phyloP scores from a whole-genome alignment of 2,797 vertebrate genomes.

The Intellagama lesueurii region DNA sequence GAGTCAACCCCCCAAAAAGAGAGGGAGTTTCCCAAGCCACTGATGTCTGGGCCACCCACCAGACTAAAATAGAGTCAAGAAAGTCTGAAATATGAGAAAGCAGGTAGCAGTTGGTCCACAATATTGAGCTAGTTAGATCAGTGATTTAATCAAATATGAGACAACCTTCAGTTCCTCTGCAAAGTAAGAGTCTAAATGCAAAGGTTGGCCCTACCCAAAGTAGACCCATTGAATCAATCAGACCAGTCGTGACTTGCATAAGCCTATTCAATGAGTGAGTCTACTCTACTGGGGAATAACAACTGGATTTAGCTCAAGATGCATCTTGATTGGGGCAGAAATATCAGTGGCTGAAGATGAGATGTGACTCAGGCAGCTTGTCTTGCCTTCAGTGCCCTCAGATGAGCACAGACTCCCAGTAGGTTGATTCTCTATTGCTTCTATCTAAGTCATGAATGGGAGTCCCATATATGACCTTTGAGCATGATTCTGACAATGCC shows the following conservation, averaged over 20 bases:
- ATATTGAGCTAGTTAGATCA: not conserved
- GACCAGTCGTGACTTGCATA: too few relatives aligned
- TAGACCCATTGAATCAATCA: too few relatives aligned
- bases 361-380: not conserved
- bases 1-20: too few relatives aligned
- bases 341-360: not conserved
- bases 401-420: not conserved
- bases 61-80: too few relatives aligned
- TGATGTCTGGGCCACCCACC: too few relatives aligned
- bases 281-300: too few relatives aligned
- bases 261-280: too few relatives aligned
- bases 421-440: not conserved
- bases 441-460: not conserved
- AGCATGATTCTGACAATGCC: constrained; percentile 50
- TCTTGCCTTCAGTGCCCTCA: not conserved
- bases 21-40: too few relatives aligned
- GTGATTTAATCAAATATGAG: not conserved
- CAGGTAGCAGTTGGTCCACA: not conserved
- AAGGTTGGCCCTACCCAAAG: too few relatives aligned
- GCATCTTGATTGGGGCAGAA: not conserved
- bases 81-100: not conserved
- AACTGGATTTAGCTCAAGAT: not conserved
- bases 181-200: not conserved
- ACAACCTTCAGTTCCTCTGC: not conserved
- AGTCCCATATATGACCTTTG: constrained; percentile 36